A percentile compares a stretch with the other conserved stretches of the same genome.
These are phyloP conservation scores for Ennomos fuscantarius DNA, from an alignment of 2,888 invertebrate genomes.

Conservation along the genomic window DNA sequence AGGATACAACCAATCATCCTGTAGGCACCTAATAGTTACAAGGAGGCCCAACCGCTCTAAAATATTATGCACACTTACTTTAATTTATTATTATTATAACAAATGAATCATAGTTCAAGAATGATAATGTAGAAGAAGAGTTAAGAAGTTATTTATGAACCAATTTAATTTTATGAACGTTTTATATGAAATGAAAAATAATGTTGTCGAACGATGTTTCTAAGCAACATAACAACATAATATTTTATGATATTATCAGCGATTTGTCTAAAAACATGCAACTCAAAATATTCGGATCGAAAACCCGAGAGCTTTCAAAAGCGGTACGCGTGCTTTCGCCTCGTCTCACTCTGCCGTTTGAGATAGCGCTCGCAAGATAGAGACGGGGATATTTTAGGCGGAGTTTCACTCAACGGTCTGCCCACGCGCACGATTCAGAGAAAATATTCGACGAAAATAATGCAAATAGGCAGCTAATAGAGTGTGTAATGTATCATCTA, in stretches of 20 bases:
- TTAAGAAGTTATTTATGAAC: constrained; percentile 11
- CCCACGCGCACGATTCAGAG: constrained; percentile 54
- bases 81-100: constrained; percentile 1
- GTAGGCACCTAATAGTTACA: too few relatives aligned
- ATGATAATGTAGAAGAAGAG: background rate
- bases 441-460: constrained; percentile 56
- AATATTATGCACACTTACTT: too few relatives aligned
- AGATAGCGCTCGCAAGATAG: constrained; percentile 35
- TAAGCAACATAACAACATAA: constrained; percentile 45
- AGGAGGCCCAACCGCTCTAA: too few relatives aligned
- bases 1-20: too few relatives aligned
- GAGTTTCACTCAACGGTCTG: constrained; percentile 55
- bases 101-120: constrained; percentile 14
- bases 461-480: constrained; percentile 56
- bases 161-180: constrained; percentile 47
- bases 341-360: constrained; percentile 41
- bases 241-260: constrained; percentile 42
- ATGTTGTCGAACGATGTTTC: constrained; percentile 48
- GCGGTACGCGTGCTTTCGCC: constrained; percentile 40
- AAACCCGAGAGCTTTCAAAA: constrained; percentile 41
- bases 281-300: constrained; percentile 33
- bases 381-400: constrained; percentile 56
- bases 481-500: constrained; percentile 43
- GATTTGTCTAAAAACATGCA: constrained; percentile 26
- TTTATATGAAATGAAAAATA: constrained; percentile 28